Evolutionary conservation across 1,140 invertebrate species (phyloP), one percentile per base, ranked within the genome.

Genomic region (Tetramorium alpestre): DNA sequence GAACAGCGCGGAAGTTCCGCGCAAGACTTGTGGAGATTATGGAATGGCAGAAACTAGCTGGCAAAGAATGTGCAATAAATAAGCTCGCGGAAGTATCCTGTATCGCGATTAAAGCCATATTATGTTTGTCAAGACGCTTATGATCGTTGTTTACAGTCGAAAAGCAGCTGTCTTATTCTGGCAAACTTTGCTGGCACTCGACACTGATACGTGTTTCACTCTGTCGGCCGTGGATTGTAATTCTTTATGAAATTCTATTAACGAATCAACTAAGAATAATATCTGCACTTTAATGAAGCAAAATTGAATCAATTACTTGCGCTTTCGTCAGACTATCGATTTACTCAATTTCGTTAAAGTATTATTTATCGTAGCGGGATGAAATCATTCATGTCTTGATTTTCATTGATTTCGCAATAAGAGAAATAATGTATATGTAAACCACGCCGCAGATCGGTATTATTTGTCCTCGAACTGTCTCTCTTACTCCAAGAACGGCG

Each of bases 41-140:
- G 88, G 60, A 22, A 49, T 11, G 85, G 85, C 65, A 87, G 89
- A 90, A 89, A 90, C 87, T 90, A 89, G 89, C 94, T 94, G 94
- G 93, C 94, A 94, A 92, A 87, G 84, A 78, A 65, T 72, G 87
- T 91, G 88, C 91, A 87, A 91, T 94, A 94, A 94, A 94, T 94
- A 94, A 94, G 90, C 87, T 90, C 84, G 88, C 90, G 85, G 91
- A 91, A 92, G 65, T 69, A 69, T 92, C 93, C 47, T 93, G 92
- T 94, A 94, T 95, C 93, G 91, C 94, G 93, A 95, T 95, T 95
- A 95, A 94, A 93, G 92, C 91, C 89, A 92, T 93, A 94, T 94
- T 95, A 94, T 93, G 91, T 94, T 94, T 95, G 93, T 95, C 94
- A 94, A 93, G 93, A 91, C 92, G 90, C 81, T 92, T 87, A 84